These are phyloP conservation scores for Helicorthomorpha holstii DNA, from an alignment of 1,140 invertebrate genomes.

Conservation along the genomic window DNA sequence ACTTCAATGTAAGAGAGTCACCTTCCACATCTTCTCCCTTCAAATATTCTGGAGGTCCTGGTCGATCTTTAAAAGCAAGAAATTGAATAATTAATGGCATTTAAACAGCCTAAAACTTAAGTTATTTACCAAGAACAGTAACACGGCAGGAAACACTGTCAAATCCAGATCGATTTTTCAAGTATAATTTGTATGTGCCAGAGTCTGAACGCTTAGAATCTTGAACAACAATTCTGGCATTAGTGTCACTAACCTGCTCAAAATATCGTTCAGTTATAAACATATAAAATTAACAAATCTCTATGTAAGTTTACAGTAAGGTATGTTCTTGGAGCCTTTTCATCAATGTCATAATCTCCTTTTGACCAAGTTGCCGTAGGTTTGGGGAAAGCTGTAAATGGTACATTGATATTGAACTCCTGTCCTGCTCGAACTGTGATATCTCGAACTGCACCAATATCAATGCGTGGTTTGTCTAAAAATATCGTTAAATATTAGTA, in stretches of 20 bases:
- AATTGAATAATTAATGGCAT: conserved; percentile 11
- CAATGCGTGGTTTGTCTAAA: conserved; percentile 80
- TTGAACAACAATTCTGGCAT: conserved; percentile 70
- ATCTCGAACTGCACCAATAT: conserved; percentile 77
- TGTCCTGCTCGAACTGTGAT: conserved; percentile 93
- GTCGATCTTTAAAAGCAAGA: conserved; percentile 43
- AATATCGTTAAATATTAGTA: conserved; percentile 1
- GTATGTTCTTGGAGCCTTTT: conserved; percentile 55
- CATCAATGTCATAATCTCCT: conserved; percentile 57
- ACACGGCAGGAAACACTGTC: conserved; percentile 89
- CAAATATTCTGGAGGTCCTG: conserved; percentile 67
- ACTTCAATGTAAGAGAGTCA: conserved; percentile 83
- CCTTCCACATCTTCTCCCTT: conserved; percentile 86
- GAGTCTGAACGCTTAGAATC: conserved; percentile 78
- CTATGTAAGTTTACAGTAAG: conserved; percentile 34
- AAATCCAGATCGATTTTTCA: conserved; percentile 86
- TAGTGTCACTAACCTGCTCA: conserved; percentile 57
- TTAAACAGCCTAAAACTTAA: conserved; percentile 18
- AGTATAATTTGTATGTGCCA: conserved; percentile 77
- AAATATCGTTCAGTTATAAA: not conserved
- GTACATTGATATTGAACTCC: conserved; percentile 89
- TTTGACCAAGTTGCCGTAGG: conserved; percentile 79
- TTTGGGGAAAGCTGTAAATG: conserved; percentile 86
- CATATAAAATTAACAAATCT: not conserved
- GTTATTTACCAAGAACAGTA: conserved; percentile 50